Percentiles rank a stretch among this genome's conserved stretches.
Conservation (phyloP, 2,113 vertebrate genomes). For the Rana temporaria region DNA sequence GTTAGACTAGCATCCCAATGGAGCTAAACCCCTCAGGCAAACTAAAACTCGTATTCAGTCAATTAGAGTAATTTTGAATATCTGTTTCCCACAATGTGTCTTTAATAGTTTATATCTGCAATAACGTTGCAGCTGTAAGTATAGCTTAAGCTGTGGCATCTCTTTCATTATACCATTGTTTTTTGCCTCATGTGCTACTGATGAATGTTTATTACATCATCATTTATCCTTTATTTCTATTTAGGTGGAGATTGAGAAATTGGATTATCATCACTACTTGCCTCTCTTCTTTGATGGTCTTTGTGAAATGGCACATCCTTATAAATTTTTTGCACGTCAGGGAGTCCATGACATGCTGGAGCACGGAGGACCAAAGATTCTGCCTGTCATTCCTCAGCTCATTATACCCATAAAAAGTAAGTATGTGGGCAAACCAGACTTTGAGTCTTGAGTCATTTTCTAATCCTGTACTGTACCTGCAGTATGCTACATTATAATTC, state of each 20-base stretch:
- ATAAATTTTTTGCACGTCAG: slow-evolving; percentile 91
- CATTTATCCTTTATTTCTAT: slow-evolving; percentile 59
- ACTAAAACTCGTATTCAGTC: slow-evolving; percentile 12
- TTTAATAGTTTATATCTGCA: slow-evolving; percentile 34
- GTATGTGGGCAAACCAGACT: slow-evolving; percentile 61
- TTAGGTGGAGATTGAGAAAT: slow-evolving; percentile 88
- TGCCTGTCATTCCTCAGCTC: slow-evolving; percentile 90
- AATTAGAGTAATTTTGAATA: slow-evolving; percentile 34
- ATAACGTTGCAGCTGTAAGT: not conserved
- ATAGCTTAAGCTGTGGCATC: not conserved
- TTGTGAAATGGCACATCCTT: slow-evolving; percentile 88
- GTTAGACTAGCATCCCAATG: not conserved
- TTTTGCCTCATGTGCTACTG: not conserved
- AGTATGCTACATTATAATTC: slow-evolving; percentile 6
- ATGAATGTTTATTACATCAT: slow-evolving; percentile 32
- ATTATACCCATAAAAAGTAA: slow-evolving; percentile 93
- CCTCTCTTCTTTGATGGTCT: slow-evolving; percentile 94
- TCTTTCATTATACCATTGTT: slow-evolving; percentile 17
- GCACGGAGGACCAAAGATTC: slow-evolving; percentile 87
- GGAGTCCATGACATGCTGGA: slow-evolving; percentile 93
- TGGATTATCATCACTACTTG: slow-evolving; percentile 91
- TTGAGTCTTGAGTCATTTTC: slow-evolving; percentile 28
- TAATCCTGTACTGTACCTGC: slow-evolving; percentile 8
- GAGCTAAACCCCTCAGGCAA: slow-evolving; percentile 10
- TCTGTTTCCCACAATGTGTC: not conserved